Percentiles rank a stretch among this genome's conserved stretches.
phyloP scores from a whole-genome alignment of 1,140 invertebrate species.

The Theocolax elegans region DNA sequence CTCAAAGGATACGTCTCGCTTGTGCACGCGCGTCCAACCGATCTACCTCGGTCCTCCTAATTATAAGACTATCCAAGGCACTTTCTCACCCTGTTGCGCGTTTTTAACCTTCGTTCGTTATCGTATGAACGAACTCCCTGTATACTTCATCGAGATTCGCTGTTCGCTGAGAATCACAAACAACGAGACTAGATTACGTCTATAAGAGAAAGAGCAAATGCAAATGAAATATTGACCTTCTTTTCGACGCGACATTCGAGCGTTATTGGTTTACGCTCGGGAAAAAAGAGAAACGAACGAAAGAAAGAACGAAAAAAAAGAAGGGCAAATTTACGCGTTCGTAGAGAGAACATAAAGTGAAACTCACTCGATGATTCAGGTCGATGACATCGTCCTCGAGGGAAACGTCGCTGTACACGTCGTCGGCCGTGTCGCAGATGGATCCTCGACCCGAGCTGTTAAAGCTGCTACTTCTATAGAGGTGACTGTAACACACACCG shows the following conservation, averaged over 20 bases:
- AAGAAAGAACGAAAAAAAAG: background rate
- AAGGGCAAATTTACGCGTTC: background rate
- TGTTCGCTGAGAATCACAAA: too few relatives aligned
- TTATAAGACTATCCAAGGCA: too few relatives aligned
- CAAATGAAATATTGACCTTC: constrained; percentile 18
- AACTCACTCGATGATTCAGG: constrained; percentile 86
- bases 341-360: constrained; percentile 22
- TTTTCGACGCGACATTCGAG: background rate
- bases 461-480: constrained; percentile 90
- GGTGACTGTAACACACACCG: constrained; percentile 84
- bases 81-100: too few relatives aligned
- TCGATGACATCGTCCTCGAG: constrained; percentile 91
- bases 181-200: too few relatives aligned
- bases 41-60: too few relatives aligned
- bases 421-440: constrained; percentile 87
- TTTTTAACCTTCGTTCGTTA: too few relatives aligned
- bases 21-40: too few relatives aligned
- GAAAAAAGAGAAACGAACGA: background rate
- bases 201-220: too few relatives aligned
- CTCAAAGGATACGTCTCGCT: too few relatives aligned
- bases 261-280: constrained; percentile 5
- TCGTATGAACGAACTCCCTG: too few relatives aligned
- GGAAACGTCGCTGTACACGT: constrained; percentile 92
- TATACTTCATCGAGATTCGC: too few relatives aligned
- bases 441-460: constrained; percentile 90